Evolutionary conservation across 2,797 vertebrate species (phyloP).

Genomic region (Tangara arthus): DNA sequence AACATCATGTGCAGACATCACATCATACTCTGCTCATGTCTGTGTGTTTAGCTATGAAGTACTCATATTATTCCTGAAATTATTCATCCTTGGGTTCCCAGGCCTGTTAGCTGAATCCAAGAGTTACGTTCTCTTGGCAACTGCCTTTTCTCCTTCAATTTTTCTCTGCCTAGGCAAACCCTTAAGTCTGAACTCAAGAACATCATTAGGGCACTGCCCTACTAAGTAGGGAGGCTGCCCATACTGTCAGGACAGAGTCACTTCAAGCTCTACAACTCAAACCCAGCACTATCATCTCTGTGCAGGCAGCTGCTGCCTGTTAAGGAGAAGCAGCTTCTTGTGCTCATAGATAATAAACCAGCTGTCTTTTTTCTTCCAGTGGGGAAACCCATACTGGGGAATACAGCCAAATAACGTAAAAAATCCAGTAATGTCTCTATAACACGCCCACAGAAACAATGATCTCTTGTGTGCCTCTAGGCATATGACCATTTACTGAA

Average conservation of each 20-base stretch:
- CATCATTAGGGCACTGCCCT: not conserved
- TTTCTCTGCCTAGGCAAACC: not conserved
- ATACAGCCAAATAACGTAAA: not conserved
- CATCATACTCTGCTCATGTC: not conserved
- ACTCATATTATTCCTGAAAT: not conserved
- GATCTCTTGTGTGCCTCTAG: not conserved
- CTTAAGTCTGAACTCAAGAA: not conserved
- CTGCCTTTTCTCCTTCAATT: not conserved
- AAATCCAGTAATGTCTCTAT: not conserved
- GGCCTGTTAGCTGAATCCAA: not conserved
- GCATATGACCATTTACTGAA: not conserved
- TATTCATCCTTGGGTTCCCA: not conserved
- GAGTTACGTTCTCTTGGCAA: accelerated
- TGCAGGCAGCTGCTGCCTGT: not conserved
- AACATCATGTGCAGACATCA: conserved; percentile 42
- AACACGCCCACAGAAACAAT: not conserved
- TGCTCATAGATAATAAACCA: not conserved
- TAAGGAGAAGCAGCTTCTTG: not conserved
- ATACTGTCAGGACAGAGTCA: not conserved
- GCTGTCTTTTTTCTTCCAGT: not conserved
- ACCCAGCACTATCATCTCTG: not conserved
- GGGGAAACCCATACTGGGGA: not conserved
- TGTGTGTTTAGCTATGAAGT: not conserved
- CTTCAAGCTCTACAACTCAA: not conserved
- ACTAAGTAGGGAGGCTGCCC: not conserved